Conservation (phyloP, 2,888 invertebrate genomes). For the Notocelia uddmanniana region DNA sequence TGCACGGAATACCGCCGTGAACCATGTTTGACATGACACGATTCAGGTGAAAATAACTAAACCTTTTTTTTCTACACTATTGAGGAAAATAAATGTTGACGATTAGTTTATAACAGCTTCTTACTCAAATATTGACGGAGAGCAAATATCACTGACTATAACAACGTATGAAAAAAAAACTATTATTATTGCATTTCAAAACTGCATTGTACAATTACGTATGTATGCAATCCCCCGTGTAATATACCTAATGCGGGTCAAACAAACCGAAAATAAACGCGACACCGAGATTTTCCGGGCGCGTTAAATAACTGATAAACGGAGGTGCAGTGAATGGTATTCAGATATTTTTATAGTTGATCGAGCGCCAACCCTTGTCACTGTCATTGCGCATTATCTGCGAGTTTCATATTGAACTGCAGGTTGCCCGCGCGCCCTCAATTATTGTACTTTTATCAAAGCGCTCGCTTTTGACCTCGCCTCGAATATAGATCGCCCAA, state of each 20-base stretch:
- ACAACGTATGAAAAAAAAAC: background rate
- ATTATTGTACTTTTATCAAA: constrained; percentile 42
- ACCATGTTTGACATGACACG: constrained; percentile 74
- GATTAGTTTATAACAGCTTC: constrained; percentile 1
- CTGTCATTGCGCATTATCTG: constrained; percentile 76
- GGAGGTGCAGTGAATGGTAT: constrained; percentile 63
- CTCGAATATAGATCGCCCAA: background rate
- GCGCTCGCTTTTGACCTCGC: constrained; percentile 14
- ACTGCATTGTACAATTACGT: constrained; percentile 9
- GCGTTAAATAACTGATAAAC: constrained; percentile 74
- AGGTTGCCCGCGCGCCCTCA: constrained; percentile 50
- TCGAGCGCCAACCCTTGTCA: constrained; percentile 78
- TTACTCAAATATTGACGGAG: background rate
- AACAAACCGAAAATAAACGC: constrained; percentile 40
- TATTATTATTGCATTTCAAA: too few species aligned
- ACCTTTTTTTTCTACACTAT: constrained; percentile 41
- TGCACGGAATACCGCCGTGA: constrained; percentile 73
- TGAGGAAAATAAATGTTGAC: constrained; percentile 31
- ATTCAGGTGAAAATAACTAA: constrained; percentile 67
- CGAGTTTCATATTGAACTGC: constrained; percentile 76
- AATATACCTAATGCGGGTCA: constrained; percentile 37
- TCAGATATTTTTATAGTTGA: constrained; percentile 75
- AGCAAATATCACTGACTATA: background rate
- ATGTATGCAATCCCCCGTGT: constrained; percentile 10
- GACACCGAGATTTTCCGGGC: constrained; percentile 52